Evolutionary conservation across 2,113 vertebrate species (phyloP), one percentile per base, ranked within the genome.

Genomic region (Dasypus novemcinctus): DNA sequence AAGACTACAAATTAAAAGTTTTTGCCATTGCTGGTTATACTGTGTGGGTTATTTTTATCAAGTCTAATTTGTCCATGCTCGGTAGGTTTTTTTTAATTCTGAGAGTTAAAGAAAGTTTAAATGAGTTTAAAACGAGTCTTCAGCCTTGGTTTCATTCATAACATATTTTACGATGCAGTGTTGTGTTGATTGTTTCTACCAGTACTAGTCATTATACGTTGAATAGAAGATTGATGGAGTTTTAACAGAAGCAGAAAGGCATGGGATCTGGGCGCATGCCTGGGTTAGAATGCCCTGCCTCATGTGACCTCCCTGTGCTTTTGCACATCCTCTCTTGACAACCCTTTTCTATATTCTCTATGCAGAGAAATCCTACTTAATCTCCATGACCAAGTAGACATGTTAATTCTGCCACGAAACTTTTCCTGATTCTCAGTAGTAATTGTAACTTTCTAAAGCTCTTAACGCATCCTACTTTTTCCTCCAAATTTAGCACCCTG

Each of bases 341-440:
- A 68, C 27, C 20, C 14, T 83, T 92, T 74, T 75, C 23, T 75
- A 17, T 80, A 57, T 92, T 90, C 76, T 49, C n/a, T 18, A 49
- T 38, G 33, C 75, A 82, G 68, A 96, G 49, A 95, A 92, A 91
- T 74, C 46, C 87, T 88, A 57, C 46, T 94, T 91, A 93, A 85
- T 95, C 41, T 81, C 49, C 59, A 78, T 78, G 78, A 93, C 66
- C 59, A 85, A 84, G 36, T 57, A 80, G 72, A 96, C 87, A 85
- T 71, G 54, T 76, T 80, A 86, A 0, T 79, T 66, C 52, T 74
- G 87, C 63, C 68, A 36, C 66, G 68, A 89, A 91, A 79, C 25
- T 90, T 82, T 38, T 71, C 64, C 86, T 94, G 72, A 64, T 38
- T 79, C 85, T 95, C 75, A 86, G 20, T 17, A 52, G 29, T 66